Base-by-base conservation (phyloP, 2,888 invertebrate genomes). In the Rotaria magnacalcarata region DNA sequence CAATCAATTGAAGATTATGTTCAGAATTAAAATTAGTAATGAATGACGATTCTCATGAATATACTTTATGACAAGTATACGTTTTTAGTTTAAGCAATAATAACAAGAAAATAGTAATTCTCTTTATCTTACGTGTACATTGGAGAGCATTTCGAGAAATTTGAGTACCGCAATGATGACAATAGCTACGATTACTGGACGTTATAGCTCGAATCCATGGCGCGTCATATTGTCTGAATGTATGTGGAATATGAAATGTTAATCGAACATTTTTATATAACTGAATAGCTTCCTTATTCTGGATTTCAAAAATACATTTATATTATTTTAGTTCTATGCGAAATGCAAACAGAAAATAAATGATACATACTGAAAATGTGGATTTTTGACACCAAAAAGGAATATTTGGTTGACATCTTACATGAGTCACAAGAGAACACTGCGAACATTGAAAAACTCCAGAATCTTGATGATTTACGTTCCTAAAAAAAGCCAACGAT, bases 101-200 rank as follows among this genome's bases (percentile, higher is more conserved):
- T 52, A 50, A 52, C 52, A 3, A 4, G 4, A 11, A 11, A 34
- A 10, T 27, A 11, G 7, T 34, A 4, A 2, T 27, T 67, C 34
- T 34, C 34, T n/a, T 5, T 10, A 80, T 80, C 80, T 2, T 80
- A 80, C 80, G 80, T 80, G 80, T 47, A 47, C 80, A 80, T n/a
- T 80, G 47, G 11, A 80, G 47, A 10, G 80, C 80, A 43, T 80
- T 80, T 43, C 47, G 80, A 43, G 47, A 47, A 10, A 80, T 80
- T 80, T 21, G 47, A 10, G n/a, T 24, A n/a, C 80, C 80, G 24
- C 80, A 80, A 80, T 80, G 43, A 47, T 80, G 47, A 80, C 80
- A 80, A 47, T 80, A 47, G 5, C 80, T 47, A 47, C n/a, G 80
- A 47, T 80, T 47, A 24, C 47, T n/a, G 47, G 80, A 47, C 10